A percentile compares a stretch with the other conserved stretches of the same genome.
phyloP scores from a whole-genome alignment of 2,113 vertebrate species.

The Peromyscus leucopus region DNA sequence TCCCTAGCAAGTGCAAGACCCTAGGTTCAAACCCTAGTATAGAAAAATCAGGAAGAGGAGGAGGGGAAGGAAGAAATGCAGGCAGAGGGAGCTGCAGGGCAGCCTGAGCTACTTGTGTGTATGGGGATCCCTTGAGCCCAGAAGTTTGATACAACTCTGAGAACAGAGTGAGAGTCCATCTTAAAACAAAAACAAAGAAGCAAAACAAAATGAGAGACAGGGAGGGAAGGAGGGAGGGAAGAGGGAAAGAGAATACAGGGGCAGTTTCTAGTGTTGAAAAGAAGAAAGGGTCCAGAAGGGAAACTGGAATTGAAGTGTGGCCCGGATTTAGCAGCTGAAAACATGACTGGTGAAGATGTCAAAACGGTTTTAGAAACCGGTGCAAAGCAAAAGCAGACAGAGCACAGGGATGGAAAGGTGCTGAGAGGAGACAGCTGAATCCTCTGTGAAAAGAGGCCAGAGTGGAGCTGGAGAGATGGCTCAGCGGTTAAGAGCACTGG shows the following conservation, averaged over 20 bases:
- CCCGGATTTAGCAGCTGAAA: slow-evolving; percentile 14
- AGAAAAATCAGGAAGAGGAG: not conserved
- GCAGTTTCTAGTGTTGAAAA: not conserved
- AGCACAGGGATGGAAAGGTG: not conserved
- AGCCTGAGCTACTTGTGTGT: not conserved
- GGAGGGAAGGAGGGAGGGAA: not conserved
- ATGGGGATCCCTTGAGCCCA: not conserved
- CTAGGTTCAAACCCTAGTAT: not conserved
- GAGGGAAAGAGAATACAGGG: not conserved
- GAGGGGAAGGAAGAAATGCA: not conserved
- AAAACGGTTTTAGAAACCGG: slow-evolving; percentile 37
- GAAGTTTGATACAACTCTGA: not conserved
- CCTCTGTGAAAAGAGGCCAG: not conserved
- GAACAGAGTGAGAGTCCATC: not conserved
- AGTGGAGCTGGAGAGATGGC: too few relatives aligned
- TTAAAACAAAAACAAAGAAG: not conserved
- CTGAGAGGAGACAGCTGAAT: not conserved
- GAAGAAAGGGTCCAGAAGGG: not conserved
- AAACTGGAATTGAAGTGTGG: not conserved
- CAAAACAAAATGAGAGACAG: not conserved
- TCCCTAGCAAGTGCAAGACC: not conserved
- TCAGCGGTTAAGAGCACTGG: not conserved
- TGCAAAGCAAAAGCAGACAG: not conserved
- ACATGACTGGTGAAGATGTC: not conserved
- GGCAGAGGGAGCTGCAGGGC: too few relatives aligned